Base-by-base conservation (phyloP, 2,888 invertebrate genomes). In the Agapetus fuscipes region DNA sequence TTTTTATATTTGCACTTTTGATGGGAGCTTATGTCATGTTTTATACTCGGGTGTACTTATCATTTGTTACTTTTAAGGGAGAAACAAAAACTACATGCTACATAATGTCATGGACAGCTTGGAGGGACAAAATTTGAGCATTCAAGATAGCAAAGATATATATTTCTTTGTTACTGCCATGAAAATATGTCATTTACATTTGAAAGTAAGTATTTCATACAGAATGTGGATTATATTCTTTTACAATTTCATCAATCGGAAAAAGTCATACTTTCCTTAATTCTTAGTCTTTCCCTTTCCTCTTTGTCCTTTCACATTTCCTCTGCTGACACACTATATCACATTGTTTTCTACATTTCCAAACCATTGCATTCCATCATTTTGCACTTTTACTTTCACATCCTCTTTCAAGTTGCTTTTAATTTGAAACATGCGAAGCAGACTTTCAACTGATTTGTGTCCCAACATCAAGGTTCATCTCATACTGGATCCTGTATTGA, bases 111-210 rank as follows among this genome's bases (percentile, higher is more conserved):
- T 48, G 32, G 33, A 48, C 17, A 33, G 39, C 29, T 10, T 48
- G 17, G 40, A 45, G 16, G 38, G 40, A 17, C 33, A 40, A 29
- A 28, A 30, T 15, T 34, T 37, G 4, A 35, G 9, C 13, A 35
- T 45, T 28, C 34, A 32, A 43, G 77, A 85, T 59, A 59, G 72
- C 0, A 71, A 66, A 3, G 90, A 90, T 55, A 76, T 74, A 0
- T 67, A 66, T 49, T 94, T 94, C 61, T 93, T 93, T 56, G 66
- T 76, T 14, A 77, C 78, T 1, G 90, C 90, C 1, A 93, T 94
- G 88, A 79, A 82, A 39, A 64, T 85, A 2, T 83, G 84, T 51
- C 71, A 76, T 37, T 74, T 79, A 55, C 78, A 81, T 32, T 17
- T 45, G 13, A 24, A 32, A 27, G 48, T 48, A 37, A 26, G 28